Percentiles rank a stretch among this genome's conserved stretches.
Conservation (phyloP, 1,140 invertebrate species). For the Caligus rogercresseyi region DNA sequence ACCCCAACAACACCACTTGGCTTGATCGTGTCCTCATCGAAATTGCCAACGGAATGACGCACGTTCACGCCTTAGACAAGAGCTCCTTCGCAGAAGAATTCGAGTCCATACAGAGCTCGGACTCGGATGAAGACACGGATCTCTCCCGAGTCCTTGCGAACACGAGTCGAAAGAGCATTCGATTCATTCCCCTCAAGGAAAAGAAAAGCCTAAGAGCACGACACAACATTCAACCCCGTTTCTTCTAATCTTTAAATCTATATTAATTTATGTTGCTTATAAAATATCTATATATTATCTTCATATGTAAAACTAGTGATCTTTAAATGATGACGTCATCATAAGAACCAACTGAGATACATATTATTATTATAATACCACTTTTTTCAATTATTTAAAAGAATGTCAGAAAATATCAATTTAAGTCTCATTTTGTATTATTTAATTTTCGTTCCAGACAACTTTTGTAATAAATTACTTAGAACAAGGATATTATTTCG, state of each 20-base stretch:
- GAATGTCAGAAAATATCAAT: no score
- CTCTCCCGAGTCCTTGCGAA: neutral
- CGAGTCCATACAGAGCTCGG: neutral
- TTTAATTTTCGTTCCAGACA: no score
- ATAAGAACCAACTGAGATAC: no score
- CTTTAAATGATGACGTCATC: no score
- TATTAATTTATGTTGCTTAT: no score
- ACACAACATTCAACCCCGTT: neutral
- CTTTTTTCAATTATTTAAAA: no score
- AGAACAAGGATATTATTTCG: no score
- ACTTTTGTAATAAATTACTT: no score
- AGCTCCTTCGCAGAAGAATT: neutral
- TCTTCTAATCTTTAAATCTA: neutral
- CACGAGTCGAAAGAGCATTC: neutral
- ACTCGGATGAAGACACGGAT: neutral
- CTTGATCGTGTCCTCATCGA: slow-evolving; percentile 56
- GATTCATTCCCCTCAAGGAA: neutral
- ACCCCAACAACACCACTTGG: slow-evolving; percentile 75
- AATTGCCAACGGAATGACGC: slow-evolving; percentile 22
- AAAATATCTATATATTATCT: no score
- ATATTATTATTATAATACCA: no score
- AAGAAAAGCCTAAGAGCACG: neutral
- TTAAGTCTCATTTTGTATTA: no score
- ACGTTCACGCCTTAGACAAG: neutral
- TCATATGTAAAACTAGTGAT: no score